Percentiles rank a stretch among this genome's conserved stretches.
Evolutionary conservation across 2,113 vertebrate genomes (phyloP).

Genomic region (Neolamprologus caudopunctatus): DNA sequence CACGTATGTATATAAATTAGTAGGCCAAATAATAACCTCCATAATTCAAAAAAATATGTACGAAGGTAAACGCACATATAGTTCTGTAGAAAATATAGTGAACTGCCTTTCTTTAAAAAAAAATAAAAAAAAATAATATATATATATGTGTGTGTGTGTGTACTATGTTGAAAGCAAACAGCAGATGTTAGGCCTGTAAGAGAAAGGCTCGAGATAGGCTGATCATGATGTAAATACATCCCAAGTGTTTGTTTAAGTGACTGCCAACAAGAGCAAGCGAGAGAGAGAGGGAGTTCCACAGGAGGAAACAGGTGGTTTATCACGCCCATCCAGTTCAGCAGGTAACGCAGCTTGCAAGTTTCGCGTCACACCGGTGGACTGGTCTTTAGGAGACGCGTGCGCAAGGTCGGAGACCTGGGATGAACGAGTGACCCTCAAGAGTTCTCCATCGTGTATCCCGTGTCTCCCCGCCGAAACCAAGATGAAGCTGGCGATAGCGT

Average conservation of each 20-base stretch:
- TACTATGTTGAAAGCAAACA: background rate
- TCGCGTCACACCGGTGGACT: fast-evolving
- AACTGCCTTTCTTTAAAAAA: background rate
- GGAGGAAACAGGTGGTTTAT: background rate
- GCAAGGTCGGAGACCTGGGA: background rate
- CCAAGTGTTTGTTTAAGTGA: background rate
- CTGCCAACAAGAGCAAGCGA: background rate
- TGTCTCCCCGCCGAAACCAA: background rate
- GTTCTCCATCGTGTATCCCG: background rate
- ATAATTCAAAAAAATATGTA: background rate
- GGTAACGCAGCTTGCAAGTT: constrained; percentile 2
- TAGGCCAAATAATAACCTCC: background rate
- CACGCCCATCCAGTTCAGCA: constrained; percentile 24
- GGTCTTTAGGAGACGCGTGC: background rate
- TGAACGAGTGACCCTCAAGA: background rate
- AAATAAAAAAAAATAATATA: fast-evolving
- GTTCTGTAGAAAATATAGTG: background rate
- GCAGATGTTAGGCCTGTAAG: background rate
- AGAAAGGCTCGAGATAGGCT: background rate
- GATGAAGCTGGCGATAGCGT: constrained; percentile 18
- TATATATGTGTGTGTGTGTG: background rate
- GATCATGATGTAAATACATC: background rate
- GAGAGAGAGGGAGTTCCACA: background rate
- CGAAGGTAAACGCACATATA: background rate
- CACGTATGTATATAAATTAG: background rate